Evolutionary conservation across 2,797 vertebrate species (phyloP).

Genomic region (Adrianichthys oophorus): DNA sequence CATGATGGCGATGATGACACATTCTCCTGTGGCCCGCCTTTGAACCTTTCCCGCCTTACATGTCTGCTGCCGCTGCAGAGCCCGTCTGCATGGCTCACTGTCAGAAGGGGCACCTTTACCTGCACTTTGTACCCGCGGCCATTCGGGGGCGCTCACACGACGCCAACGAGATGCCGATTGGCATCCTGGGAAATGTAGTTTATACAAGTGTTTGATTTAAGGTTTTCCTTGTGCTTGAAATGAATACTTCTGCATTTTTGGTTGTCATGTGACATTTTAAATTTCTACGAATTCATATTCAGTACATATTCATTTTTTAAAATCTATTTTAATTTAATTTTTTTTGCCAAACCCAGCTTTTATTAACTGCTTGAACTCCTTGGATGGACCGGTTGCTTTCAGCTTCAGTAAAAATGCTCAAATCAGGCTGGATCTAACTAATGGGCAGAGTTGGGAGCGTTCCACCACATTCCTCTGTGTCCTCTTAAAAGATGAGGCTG

Average conservation of each 20-base stretch:
- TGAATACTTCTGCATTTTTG: too few relatives aligned
- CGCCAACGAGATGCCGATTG: slow-evolving; percentile 11
- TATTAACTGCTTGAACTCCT: slow-evolving; percentile 14
- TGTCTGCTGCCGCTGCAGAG: slow-evolving; percentile 31
- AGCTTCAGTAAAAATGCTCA: slow-evolving; percentile 38
- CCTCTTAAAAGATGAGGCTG: slow-evolving; percentile 28
- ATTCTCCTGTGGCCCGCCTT: slow-evolving; percentile 52
- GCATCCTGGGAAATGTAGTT: slow-evolving; percentile 71
- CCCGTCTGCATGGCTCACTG: slow-evolving; percentile 32
- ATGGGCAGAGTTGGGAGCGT: slow-evolving; percentile 1
- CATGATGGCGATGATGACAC: slow-evolving; percentile 70
- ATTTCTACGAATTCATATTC: too few relatives aligned
- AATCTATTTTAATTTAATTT: neutral
- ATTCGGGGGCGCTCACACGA: slow-evolving; percentile 59
- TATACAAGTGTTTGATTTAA: too few relatives aligned
- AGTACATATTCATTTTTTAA: neutral
- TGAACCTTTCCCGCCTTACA: slow-evolving; percentile 34
- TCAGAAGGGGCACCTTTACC: slow-evolving; percentile 31
- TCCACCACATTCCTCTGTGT: slow-evolving; percentile 5
- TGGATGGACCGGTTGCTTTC: slow-evolving; percentile 15
- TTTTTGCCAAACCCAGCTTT: too few relatives aligned
- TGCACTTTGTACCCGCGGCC: slow-evolving; percentile 56
- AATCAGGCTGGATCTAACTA: slow-evolving; percentile 17
- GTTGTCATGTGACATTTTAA: too few relatives aligned
- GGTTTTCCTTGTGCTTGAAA: too few relatives aligned